Base-by-base conservation (phyloP, 2,113 vertebrate genomes). In the Scomber colias region DNA sequence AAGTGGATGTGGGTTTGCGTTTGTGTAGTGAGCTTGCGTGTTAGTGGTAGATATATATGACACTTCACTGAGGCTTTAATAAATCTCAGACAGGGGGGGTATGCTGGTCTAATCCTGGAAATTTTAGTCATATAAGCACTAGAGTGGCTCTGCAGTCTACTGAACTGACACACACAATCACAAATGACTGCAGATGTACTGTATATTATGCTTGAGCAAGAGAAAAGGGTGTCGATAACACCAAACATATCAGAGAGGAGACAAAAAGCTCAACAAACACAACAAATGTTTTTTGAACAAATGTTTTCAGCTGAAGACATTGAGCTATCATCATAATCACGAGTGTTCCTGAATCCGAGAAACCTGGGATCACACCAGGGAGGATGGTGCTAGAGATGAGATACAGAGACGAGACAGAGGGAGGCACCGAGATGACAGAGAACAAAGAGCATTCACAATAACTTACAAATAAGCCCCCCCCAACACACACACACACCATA, bases 271-370 rank as follows among this genome's bases (percentile, higher is more conserved):
- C 35, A 40, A 40, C 35, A 14, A 50, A 45, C 31, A 55, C 24
- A 35, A 16, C 7, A 53, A 27, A 27, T 27, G 1, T 27, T 27
- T 27, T 27, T 27, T 27, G 24, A 27, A 27, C 24, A 27, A 27
- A 27, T 27, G 24, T 27, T 27, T 27, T 27, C 81, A 84, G 77
- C 74, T 72, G 73, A 62, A 76, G 74, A 78, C 59, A 13, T 35
- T 71, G 57, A 76, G 82, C 70, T 64, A 61, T 75, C 68, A 51
- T 70, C 69, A 77, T 65, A 77, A 86, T 82, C 67, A 77, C 11
- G 31, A 79, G 54, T 16, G 17, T 68, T 73, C 45, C 71, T 71
- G 94, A 94, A 96, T 94, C 91, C 93, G 94, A 95, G 92, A 55
- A 82, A 83, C 57, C 79, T 82, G 74, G 54, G 3, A 61, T 71